These are phyloP conservation scores for Proterorhinus semilunaris DNA, from an alignment of 2,113 vertebrate genomes.

Conservation along the genomic window DNA sequence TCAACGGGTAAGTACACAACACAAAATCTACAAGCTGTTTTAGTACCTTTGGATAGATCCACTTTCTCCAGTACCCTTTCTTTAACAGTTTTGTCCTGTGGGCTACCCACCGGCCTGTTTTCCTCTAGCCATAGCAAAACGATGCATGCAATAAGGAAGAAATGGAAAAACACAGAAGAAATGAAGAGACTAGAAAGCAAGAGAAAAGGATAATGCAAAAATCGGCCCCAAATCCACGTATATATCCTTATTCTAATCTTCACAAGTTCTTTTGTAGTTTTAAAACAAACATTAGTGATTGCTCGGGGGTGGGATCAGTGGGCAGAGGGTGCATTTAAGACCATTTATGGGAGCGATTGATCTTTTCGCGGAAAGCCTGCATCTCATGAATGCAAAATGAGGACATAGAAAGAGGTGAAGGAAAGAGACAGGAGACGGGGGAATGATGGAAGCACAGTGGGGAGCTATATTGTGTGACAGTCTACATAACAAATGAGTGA, in stretches of 20 bases:
- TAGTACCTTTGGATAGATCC: slow-evolving; percentile 84
- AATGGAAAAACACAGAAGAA: slow-evolving; percentile 1
- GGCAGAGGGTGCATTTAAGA: slow-evolving; percentile 15
- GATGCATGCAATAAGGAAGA: slow-evolving; percentile 16
- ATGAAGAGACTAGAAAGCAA: not conserved
- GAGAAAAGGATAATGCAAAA: slow-evolving; percentile 2
- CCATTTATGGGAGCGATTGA: slow-evolving; percentile 59
- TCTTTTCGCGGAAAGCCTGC: slow-evolving; percentile 54
- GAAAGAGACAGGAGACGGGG: slow-evolving; percentile 34
- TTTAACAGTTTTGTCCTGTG: slow-evolving; percentile 70
- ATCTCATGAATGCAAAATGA: slow-evolving; percentile 72
- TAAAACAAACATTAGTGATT: slow-evolving; percentile 32
- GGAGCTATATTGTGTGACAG: slow-evolving; percentile 53
- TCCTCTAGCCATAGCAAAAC: slow-evolving; percentile 75
- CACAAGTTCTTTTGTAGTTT: not conserved
- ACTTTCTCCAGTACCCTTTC: slow-evolving; percentile 83
- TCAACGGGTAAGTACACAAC: not conserved
- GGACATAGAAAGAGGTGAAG: slow-evolving; percentile 35
- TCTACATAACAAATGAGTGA: slow-evolving; percentile 68
- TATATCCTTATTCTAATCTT: not conserved
- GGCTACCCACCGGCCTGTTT: slow-evolving; percentile 80
- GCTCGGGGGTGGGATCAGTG: slow-evolving; percentile 17
- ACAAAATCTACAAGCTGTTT: not conserved
- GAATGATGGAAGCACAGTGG: slow-evolving; percentile 30
- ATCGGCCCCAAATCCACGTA: not conserved